phyloP scores from a whole-genome alignment of 2,888 invertebrate species.

The Melinaea menophilus region DNA sequence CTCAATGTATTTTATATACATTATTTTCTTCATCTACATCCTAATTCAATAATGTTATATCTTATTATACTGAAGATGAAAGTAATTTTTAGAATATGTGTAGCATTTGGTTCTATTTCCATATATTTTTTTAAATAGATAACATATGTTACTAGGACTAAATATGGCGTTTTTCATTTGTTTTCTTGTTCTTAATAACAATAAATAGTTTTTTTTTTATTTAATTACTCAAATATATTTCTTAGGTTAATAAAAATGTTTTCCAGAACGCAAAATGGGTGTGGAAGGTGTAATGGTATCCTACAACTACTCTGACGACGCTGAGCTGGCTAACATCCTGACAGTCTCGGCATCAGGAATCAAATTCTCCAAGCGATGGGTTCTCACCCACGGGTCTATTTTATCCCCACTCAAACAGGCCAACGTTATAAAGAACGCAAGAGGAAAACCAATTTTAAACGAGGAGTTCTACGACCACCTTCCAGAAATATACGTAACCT shows the following conservation, averaged over 20 bases:
- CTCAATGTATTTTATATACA: neutral
- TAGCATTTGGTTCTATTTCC: conserved; percentile 8
- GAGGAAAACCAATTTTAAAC: conserved; percentile 61
- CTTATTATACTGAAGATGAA: conserved; percentile 24
- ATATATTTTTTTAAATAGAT: neutral
- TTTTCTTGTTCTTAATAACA: too few species aligned
- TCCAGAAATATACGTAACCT: conserved; percentile 69
- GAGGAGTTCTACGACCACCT: conserved; percentile 66
- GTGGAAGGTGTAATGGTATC: conserved; percentile 73
- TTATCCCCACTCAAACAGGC: conserved; percentile 68
- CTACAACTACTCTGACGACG: conserved; percentile 64
- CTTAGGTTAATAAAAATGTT: neutral
- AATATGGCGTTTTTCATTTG: too few species aligned
- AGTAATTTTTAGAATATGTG: conserved; percentile 17
- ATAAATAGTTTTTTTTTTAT: too few species aligned
- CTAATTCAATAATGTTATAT: neutral
- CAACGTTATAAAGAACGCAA: conserved; percentile 54
- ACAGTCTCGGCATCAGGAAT: conserved; percentile 75
- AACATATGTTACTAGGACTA: too few species aligned
- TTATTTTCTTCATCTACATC: neutral
- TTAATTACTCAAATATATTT: neutral
- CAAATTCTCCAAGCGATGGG: conserved; percentile 72
- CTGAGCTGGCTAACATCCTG: conserved; percentile 66
- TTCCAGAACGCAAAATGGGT: conserved; percentile 52
- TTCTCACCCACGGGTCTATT: conserved; percentile 74